These are phyloP conservation scores for Trichonephila inaurata DNA, from an alignment of 1,140 invertebrate genomes.

Conservation along the genomic window DNA sequence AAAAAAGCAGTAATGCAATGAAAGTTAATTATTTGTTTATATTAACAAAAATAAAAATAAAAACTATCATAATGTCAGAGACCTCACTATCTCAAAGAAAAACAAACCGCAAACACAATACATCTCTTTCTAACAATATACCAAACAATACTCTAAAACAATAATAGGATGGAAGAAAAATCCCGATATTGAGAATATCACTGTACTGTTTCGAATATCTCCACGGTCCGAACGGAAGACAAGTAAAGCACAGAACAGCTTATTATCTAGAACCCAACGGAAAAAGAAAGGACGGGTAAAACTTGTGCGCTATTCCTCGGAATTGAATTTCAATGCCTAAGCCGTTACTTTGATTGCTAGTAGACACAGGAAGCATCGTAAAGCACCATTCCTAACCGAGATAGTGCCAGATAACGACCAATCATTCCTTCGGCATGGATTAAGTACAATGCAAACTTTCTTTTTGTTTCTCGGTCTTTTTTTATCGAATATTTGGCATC, in stretches of 20 bases:
- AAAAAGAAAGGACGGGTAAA: neutral
- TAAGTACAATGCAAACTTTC: slow-evolving; percentile 20
- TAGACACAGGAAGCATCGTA: slow-evolving; percentile 3
- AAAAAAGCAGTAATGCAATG: too few species aligned
- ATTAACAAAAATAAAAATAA: too few species aligned
- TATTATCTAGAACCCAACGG: neutral
- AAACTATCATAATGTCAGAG: too few species aligned
- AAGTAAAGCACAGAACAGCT: neutral
- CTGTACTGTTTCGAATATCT: neutral
- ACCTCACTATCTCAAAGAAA: too few species aligned
- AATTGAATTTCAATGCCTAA: slow-evolving; percentile 52
- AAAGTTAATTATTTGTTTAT: too few species aligned
- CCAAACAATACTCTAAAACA: too few species aligned
- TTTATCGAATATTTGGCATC: neutral
- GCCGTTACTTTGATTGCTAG: slow-evolving; percentile 48
- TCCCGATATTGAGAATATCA: neutral
- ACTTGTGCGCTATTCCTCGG: neutral
- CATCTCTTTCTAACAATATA: too few species aligned
- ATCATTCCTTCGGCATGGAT: slow-evolving; percentile 52
- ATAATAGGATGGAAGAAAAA: neutral
- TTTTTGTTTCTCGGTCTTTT: neutral
- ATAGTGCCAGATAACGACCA: slow-evolving; percentile 45
- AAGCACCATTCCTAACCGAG: slow-evolving; percentile 35
- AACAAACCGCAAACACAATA: too few species aligned
- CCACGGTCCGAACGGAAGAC: neutral